Evolutionary conservation across 2,113 vertebrate species (phyloP).

Genomic region (Bombycilla garrulus): DNA sequence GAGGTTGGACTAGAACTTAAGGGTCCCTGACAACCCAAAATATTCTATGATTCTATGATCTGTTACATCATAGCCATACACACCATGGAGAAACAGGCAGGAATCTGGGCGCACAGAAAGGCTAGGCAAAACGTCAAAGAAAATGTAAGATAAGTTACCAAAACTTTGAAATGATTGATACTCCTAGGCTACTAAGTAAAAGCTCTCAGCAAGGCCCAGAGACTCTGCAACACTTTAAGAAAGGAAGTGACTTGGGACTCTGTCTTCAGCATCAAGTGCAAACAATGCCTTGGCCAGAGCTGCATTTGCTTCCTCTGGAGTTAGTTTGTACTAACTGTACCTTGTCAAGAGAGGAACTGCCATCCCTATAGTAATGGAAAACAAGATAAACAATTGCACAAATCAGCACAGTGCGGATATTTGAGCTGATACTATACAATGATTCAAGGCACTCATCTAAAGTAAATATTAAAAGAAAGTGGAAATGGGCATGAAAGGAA

Average conservation of each 20-base stretch:
- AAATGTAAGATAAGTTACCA: not conserved
- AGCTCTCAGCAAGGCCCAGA: not conserved
- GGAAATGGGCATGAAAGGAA: not conserved
- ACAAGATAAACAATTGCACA: not conserved
- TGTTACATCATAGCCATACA: not conserved
- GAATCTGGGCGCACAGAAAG: not conserved
- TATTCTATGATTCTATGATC: not conserved
- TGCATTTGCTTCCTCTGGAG: not conserved
- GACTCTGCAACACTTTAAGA: not conserved
- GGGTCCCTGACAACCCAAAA: not conserved
- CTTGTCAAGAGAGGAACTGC: not conserved
- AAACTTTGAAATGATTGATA: not conserved
- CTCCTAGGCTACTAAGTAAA: not conserved
- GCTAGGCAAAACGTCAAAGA: not conserved
- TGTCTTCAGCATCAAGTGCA: not conserved
- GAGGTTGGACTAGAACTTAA: not conserved
- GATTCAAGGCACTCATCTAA: not conserved
- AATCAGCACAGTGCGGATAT: not conserved
- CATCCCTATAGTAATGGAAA: not conserved
- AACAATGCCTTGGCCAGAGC: slow-evolving; percentile 34
- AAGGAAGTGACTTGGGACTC: slow-evolving; percentile 25
- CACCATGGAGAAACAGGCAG: not conserved
- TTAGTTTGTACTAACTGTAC: not conserved
- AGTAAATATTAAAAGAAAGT: not conserved
- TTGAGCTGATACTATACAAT: not conserved